A percentile compares a stretch with the other conserved stretches of the same genome.
These are phyloP conservation scores for Meteorus sp. DNA, from an alignment of 1,140 invertebrate species.

Conservation along the genomic window DNA sequence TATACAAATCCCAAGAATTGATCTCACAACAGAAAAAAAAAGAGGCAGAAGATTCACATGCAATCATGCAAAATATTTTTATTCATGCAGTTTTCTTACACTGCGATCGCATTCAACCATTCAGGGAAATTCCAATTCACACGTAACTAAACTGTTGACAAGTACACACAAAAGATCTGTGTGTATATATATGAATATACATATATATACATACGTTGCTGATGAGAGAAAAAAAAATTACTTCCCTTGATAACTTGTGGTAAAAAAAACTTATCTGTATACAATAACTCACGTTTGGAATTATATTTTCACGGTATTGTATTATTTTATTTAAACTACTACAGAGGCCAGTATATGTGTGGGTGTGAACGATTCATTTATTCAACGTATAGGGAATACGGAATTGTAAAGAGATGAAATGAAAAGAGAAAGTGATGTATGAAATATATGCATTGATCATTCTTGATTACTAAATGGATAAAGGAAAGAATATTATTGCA, in stretches of 20 bases:
- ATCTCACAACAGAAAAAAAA: too few relatives aligned
- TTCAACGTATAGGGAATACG: background rate
- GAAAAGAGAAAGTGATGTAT: conserved; percentile 33
- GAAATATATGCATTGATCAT: conserved; percentile 15
- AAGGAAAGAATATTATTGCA: background rate
- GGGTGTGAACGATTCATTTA: conserved; percentile 11
- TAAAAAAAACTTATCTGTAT: conserved; percentile 10
- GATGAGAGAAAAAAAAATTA: background rate
- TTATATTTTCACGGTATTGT: conserved; percentile 2
- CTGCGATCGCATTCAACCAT: too few relatives aligned
- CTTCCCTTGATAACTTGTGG: conserved; percentile 1
- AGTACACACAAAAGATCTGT: background rate
- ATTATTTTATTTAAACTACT: conserved; percentile 37
- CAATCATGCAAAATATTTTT: too few relatives aligned
- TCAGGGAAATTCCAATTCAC: too few relatives aligned
- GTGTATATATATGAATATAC: background rate
- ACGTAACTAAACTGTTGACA: background rate
- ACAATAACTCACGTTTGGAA: background rate
- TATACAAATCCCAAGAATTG: too few relatives aligned
- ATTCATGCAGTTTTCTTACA: too few relatives aligned
- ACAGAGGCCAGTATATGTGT: conserved; percentile 45
- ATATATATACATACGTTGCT: background rate
- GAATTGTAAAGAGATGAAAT: conserved; percentile 29
- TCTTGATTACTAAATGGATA: background rate
- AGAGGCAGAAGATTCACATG: too few relatives aligned